phyloP scores from a whole-genome alignment of 2,797 vertebrate species.

The Neostethus bicornis region DNA sequence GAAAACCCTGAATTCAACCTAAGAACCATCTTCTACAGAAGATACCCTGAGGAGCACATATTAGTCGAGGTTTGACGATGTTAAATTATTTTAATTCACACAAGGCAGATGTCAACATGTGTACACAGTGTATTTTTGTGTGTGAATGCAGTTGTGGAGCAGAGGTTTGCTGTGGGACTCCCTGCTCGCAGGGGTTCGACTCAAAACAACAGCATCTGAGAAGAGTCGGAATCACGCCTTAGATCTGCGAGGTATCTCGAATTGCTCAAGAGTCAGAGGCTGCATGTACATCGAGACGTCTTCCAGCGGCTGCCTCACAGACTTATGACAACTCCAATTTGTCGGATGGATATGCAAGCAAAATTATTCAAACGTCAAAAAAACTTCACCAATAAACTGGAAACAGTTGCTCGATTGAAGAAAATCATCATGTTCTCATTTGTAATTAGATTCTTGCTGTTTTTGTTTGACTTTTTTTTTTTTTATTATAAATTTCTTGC shows the following conservation, averaged over 20 bases:
- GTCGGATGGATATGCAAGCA: slow-evolving; percentile 43
- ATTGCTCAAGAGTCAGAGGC: slow-evolving; percentile 29
- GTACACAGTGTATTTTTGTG: slow-evolving; percentile 1
- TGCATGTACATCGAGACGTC: slow-evolving; percentile 77
- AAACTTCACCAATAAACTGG: slow-evolving; percentile 11
- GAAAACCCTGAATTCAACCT: slow-evolving; percentile 81
- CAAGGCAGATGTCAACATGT: neutral
- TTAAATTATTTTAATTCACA: neutral
- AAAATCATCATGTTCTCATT: slow-evolving; percentile 3
- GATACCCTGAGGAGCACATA: slow-evolving; percentile 69
- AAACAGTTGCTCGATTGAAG: slow-evolving; percentile 26
- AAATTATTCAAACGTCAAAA: neutral
- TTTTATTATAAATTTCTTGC: neutral
- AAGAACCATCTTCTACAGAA: slow-evolving; percentile 82
- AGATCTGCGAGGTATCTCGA: slow-evolving; percentile 63
- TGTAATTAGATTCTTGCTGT: neutral
- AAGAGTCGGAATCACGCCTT: slow-evolving; percentile 68
- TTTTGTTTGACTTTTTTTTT: neutral
- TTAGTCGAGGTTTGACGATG: slow-evolving; percentile 75
- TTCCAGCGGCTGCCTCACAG: slow-evolving; percentile 77
- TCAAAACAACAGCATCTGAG: slow-evolving; percentile 72
- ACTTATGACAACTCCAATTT: slow-evolving; percentile 69
- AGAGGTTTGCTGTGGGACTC: slow-evolving; percentile 76
- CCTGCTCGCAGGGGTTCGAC: slow-evolving; percentile 68
- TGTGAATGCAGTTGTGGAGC: slow-evolving; percentile 76